Evolutionary conservation across 2,797 vertebrate species (phyloP), one percentile per base, ranked within the genome.

Genomic region (Falco novaeseelandiae): DNA sequence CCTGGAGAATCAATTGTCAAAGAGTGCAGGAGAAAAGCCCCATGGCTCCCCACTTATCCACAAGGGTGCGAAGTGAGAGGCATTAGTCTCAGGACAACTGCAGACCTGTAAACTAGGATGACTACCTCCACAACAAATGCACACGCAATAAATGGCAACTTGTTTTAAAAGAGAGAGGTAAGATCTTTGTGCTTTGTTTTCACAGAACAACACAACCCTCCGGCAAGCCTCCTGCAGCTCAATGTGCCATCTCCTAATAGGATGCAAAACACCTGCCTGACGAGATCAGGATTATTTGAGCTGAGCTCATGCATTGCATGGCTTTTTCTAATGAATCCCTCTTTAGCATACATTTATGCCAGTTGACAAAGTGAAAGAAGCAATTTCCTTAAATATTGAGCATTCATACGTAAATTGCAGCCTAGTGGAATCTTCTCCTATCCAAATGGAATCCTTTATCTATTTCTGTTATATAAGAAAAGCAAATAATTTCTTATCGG

Each of bases 401-500:
- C 34, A 96, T 97, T 97, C 95, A 94, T 90, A 96, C 79, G 6
- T 95, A 97, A 97, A 97, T 97, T 95, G 83, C 87, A 86, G 96
- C 90, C 96, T 90, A 67, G 59, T 91, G 69, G 94, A 96, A 96
- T 94, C 82, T 93, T 97, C 83, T 54, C 32, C 89, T 55, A 79
- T 90, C 94, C 96, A 80, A 96, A 97, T 0, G 9, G 91, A 97
- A 96, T 73, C 76, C 90, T 97, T 97, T 97, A 96, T 98, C 95
- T 95, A 80, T 93, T 98, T 96, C 96, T 91, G 93, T 97, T 97
- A 94, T 74, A 84, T 96, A 97, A 96, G 95, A 93, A 83, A 89
- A 97, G 95, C 93, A 95, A 97, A 96, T 96, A 87, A 97, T 96
- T 97, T 95, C 92, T 97, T 96, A 97, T 97, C 96, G n/a, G 87